These are phyloP conservation scores for Cryptus viduatorius DNA, from an alignment of 2,888 invertebrate species.

Conservation along the genomic window DNA sequence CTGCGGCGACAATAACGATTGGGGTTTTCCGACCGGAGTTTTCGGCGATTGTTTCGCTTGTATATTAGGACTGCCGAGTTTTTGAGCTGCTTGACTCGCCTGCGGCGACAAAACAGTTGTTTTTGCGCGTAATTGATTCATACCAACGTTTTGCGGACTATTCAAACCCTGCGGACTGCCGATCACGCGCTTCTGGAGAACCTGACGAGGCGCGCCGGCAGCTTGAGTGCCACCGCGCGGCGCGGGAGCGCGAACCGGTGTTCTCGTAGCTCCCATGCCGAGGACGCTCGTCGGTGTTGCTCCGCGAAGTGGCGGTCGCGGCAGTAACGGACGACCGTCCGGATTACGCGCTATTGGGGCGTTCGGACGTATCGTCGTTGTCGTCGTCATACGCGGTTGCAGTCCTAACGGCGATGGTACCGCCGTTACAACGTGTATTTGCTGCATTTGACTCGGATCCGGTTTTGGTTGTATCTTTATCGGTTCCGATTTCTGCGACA, in stretches of 20 bases:
- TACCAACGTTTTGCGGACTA: constrained; percentile 72
- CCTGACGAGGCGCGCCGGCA: constrained; percentile 69
- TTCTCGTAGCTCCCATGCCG: constrained; percentile 77
- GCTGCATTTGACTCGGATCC: constrained; percentile 79
- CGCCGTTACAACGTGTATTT: constrained; percentile 83
- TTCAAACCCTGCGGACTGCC: constrained; percentile 54
- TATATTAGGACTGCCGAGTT: constrained; percentile 71
- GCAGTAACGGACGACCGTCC: constrained; percentile 79
- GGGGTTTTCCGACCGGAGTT: constrained; percentile 71
- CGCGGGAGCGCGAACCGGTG: constrained; percentile 78
- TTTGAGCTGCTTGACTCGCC: constrained; percentile 73
- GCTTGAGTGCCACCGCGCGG: constrained; percentile 69
- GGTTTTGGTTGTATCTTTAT: constrained; percentile 84
- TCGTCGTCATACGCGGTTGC: constrained; percentile 77
- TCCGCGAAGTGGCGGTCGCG: constrained; percentile 79
- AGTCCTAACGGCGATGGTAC: constrained; percentile 78
- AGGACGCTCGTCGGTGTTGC: constrained; percentile 78
- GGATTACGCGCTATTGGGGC: constrained; percentile 74
- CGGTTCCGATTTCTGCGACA: constrained; percentile 79
- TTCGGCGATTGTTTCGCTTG: constrained; percentile 77
- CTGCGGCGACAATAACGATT: constrained; percentile 81
- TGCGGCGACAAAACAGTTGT: constrained; percentile 75
- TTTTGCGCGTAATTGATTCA: constrained; percentile 77
- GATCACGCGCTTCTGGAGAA: constrained; percentile 69
- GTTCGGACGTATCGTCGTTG: constrained; percentile 73